Conservation (phyloP, 1,140 invertebrate genomes). For the Aphis craccivora region DNA sequence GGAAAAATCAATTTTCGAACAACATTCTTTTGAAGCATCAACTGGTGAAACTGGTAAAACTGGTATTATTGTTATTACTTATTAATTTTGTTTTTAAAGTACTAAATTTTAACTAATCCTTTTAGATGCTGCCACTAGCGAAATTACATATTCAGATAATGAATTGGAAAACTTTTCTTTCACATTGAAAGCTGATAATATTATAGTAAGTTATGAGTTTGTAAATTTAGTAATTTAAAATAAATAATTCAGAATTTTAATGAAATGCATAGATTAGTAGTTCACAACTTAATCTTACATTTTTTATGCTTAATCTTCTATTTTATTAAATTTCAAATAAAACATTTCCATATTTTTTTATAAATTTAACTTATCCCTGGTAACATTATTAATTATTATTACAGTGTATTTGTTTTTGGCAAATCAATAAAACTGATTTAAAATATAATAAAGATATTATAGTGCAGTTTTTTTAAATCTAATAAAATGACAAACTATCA, state of each 20-base stretch:
- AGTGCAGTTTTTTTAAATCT: too few species aligned
- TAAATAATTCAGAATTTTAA: neutral
- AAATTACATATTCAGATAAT: neutral
- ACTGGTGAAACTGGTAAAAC: neutral
- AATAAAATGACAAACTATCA: too few species aligned
- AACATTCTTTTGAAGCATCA: neutral
- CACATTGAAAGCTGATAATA: neutral
- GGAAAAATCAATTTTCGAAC: neutral
- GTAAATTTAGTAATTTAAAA: neutral
- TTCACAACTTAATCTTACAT: neutral
- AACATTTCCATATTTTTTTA: too few species aligned
- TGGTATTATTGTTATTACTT: neutral
- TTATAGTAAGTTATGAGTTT: neutral
- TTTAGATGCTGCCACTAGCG: neutral
- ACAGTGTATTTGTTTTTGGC: too few species aligned
- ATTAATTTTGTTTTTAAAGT: neutral
- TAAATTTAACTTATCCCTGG: too few species aligned
- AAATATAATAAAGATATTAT: too few species aligned
- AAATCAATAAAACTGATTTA: too few species aligned
- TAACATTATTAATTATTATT: too few species aligned
- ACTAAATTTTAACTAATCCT: neutral
- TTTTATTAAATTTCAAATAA: too few species aligned
- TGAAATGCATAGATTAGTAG: neutral
- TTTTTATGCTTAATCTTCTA: neutral
- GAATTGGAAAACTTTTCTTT: neutral